Evolutionary conservation across 2,888 invertebrate species (phyloP).

Genomic region (Noctua janthe): DNA sequence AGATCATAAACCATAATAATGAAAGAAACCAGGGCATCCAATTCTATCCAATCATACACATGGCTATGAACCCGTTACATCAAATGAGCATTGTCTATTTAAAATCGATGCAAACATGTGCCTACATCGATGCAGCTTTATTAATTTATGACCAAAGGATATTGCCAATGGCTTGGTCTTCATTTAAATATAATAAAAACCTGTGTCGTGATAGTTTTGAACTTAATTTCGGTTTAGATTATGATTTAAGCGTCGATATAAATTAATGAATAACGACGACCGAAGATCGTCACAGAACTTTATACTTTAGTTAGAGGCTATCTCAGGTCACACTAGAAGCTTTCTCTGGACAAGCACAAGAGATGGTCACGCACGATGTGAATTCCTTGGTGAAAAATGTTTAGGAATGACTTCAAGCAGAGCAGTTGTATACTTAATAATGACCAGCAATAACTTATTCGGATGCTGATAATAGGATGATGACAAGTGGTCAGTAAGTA

Average conservation of each 20-base stretch:
- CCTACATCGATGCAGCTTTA: constrained; percentile 30
- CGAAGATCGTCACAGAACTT: neutral
- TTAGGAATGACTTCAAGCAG: neutral
- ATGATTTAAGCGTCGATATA: neutral
- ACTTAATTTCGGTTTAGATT: neutral
- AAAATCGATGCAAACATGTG: constrained; percentile 66
- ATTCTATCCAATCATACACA: constrained; percentile 50
- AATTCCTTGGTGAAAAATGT: neutral
- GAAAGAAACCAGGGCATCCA: constrained; percentile 41
- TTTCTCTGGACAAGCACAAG: neutral
- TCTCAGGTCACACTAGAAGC: neutral
- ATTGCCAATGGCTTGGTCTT: constrained; percentile 28
- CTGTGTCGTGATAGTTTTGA: constrained; percentile 7
- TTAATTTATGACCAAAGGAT: constrained; percentile 57
- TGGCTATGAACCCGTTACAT: constrained; percentile 39
- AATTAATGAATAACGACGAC: neutral
- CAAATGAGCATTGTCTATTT: constrained; percentile 67
- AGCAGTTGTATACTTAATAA: neutral
- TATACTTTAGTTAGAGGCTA: neutral
- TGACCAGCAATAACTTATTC: too few relatives aligned
- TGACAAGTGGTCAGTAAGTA: too few relatives aligned
- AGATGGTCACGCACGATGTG: neutral
- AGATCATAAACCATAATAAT: constrained; percentile 40
- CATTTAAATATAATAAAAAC: constrained; percentile 45
- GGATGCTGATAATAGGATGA: too few relatives aligned